Percentiles rank a stretch among this genome's conserved stretches.
Conservation (phyloP, 2,888 invertebrate genomes). For the Agonopterix heracliana region DNA sequence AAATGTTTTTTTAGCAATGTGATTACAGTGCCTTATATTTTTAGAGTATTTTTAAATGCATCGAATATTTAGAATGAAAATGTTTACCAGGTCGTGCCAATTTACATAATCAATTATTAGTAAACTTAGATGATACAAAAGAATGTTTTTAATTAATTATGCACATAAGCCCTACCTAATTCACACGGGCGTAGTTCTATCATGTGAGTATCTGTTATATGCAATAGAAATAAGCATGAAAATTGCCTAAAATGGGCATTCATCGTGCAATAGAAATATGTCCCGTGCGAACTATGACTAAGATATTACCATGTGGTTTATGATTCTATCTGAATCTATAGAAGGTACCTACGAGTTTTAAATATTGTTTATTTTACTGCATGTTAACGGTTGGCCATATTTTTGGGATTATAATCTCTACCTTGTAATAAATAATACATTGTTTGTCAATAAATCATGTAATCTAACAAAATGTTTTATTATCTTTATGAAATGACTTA, state of each 20-base stretch:
- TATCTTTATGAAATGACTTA: too few species aligned
- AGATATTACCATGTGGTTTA: too few species aligned
- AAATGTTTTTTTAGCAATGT: slow-evolving; percentile 28
- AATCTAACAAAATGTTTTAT: not conserved
- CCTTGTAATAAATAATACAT: not conserved
- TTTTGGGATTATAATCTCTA: slow-evolving; percentile 28
- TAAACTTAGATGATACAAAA: too few species aligned
- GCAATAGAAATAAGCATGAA: too few species aligned
- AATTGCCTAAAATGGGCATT: too few species aligned
- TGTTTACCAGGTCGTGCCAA: slow-evolving; percentile 64
- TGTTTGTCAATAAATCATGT: not conserved
- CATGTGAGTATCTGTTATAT: too few species aligned
- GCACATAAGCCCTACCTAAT: too few species aligned
- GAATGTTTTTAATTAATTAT: too few species aligned
- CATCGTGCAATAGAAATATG: too few species aligned
- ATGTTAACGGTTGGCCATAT: slow-evolving; percentile 34
- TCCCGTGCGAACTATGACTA: too few species aligned
- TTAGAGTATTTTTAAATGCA: slow-evolving; percentile 22
- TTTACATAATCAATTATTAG: slow-evolving; percentile 19
- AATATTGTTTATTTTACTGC: not conserved
- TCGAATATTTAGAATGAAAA: slow-evolving; percentile 4
- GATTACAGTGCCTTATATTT: slow-evolving; percentile 61
- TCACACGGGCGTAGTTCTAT: too few species aligned
- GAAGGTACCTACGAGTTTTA: not conserved
- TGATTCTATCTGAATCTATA: too few species aligned